Conservation (phyloP, 2,113 vertebrate species). For the Calidris pugnax region DNA sequence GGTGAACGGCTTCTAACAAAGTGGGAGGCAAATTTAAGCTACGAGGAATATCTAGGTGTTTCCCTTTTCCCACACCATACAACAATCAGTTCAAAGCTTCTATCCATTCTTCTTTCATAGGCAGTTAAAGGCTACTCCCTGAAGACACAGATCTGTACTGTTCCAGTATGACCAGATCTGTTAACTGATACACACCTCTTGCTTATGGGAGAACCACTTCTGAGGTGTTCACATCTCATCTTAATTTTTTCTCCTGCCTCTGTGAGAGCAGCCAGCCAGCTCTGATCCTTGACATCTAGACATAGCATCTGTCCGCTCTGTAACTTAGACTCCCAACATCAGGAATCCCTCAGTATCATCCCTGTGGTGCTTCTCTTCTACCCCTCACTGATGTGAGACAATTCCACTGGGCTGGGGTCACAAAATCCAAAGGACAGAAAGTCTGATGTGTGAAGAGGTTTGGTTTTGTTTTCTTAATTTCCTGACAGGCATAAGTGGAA, state of each 20-base stretch:
- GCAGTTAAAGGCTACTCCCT: neutral
- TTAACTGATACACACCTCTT: neutral
- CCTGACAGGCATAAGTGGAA: slow-evolving; percentile 75
- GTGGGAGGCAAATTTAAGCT: neutral
- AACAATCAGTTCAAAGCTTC: neutral
- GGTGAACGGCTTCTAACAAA: neutral
- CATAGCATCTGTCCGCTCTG: neutral
- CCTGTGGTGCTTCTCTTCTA: neutral
- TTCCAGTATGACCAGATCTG: slow-evolving; percentile 11
- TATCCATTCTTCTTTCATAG: neutral
- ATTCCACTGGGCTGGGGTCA: neutral
- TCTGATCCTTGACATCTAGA: neutral
- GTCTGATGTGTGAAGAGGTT: neutral
- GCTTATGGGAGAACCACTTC: neutral
- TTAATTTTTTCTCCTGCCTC: neutral
- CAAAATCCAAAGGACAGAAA: neutral
- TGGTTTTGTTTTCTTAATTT: slow-evolving; percentile 7
- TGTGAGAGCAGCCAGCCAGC: neutral
- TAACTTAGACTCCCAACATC: neutral
- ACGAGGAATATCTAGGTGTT: neutral
- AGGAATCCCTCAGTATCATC: neutral
- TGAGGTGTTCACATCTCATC: neutral
- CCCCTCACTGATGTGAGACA: neutral
- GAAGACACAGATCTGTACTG: neutral
- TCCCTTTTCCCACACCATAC: neutral